Percentiles rank a stretch among this genome's conserved stretches.
These are phyloP conservation scores for Scalopus aquaticus DNA, from an alignment of 2,113 vertebrate species.

Conservation along the genomic window DNA sequence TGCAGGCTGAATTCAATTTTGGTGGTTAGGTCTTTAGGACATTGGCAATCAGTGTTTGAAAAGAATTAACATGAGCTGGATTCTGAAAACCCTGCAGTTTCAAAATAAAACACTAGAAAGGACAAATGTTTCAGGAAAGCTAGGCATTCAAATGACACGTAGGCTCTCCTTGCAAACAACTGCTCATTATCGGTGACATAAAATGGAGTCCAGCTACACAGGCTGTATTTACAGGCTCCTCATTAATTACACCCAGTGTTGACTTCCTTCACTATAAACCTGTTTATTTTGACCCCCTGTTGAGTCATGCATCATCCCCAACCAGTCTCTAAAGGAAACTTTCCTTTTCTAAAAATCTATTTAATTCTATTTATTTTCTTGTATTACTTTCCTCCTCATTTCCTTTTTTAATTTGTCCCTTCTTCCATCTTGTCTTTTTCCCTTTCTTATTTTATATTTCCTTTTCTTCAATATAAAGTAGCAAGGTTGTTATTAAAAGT, in stretches of 20 bases:
- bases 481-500: background rate
- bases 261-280: background rate
- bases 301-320: background rate
- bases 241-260: background rate
- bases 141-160: background rate
- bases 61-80: background rate
- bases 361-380: background rate
- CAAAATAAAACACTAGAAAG: background rate
- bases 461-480: background rate
- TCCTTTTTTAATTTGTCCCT: background rate
- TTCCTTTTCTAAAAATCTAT: background rate
- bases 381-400: background rate
- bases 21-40: background rate
- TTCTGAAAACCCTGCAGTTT: background rate
- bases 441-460: background rate
- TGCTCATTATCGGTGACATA: background rate
- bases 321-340: background rate
- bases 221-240: background rate
- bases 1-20: background rate
- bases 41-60: background rate
- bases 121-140: constrained; percentile 28
- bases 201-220: background rate
- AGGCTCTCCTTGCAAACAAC: background rate
- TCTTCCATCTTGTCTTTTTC: background rate
- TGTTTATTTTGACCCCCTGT: background rate